Evolutionary conservation across 1,140 invertebrate species (phyloP).

Genomic region (Tetragnatha versicolor): DNA sequence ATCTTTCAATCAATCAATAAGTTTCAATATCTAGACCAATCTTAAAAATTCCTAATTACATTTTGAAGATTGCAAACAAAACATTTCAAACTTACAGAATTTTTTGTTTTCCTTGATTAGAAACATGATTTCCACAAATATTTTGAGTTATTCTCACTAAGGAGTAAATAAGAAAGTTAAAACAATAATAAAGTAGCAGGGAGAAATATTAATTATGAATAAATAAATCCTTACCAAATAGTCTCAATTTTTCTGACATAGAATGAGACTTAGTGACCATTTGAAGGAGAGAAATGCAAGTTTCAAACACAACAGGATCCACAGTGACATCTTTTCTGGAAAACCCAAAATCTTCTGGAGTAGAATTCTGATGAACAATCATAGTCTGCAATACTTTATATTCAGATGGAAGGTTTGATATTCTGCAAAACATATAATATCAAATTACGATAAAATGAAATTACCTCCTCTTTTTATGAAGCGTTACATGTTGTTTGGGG

Average conservation of each 20-base stretch:
- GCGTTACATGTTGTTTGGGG: too few species aligned
- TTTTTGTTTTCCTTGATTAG: too few species aligned
- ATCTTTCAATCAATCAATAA: too few species aligned
- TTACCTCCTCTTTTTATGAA: too few species aligned
- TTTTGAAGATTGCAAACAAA: too few species aligned
- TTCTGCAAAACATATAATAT: slow-evolving; percentile 12
- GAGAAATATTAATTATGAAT: neutral
- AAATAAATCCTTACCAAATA: slow-evolving; percentile 4
- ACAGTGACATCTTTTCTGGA: neutral
- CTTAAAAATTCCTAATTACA: too few species aligned
- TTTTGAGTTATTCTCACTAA: too few species aligned
- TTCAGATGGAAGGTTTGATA: slow-evolving; percentile 35
- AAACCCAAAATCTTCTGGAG: slow-evolving; percentile 22
- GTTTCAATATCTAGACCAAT: too few species aligned
- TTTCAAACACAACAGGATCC: neutral
- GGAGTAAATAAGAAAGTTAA: too few species aligned
- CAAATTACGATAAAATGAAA: neutral
- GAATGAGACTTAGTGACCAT: neutral
- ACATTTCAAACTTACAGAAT: too few species aligned
- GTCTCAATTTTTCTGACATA: slow-evolving; percentile 21
- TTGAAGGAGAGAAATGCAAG: neutral
- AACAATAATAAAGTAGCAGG: neutral
- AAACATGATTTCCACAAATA: too few species aligned
- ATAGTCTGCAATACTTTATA: slow-evolving; percentile 25
- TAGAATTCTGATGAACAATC: neutral